Percentiles rank a stretch among this genome's conserved stretches.
Evolutionary conservation across 2,113 vertebrate genomes (phyloP).

Genomic region (Plestiodon gilberti): DNA sequence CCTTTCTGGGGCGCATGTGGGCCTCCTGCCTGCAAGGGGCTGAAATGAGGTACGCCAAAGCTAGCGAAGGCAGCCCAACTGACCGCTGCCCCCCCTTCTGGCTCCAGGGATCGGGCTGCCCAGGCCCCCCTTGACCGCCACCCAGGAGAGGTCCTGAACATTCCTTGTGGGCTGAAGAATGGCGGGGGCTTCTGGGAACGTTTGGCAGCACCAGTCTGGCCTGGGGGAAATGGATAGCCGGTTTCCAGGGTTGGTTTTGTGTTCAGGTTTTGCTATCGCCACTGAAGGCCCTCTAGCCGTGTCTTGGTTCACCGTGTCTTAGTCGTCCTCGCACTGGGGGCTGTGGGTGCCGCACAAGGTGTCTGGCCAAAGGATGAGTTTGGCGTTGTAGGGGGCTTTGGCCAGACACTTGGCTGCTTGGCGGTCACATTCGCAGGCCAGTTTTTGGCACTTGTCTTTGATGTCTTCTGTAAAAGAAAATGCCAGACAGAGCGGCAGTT

Average conservation of each 20-base stretch:
- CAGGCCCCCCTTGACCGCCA: background rate
- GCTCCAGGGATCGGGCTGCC: background rate
- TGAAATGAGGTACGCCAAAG: background rate
- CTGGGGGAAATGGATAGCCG: background rate
- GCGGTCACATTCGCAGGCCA: slow-evolving; percentile 88
- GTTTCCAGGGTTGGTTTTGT: background rate
- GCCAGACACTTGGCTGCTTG: slow-evolving; percentile 84
- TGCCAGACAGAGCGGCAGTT: slow-evolving; percentile 17
- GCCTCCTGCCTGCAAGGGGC: too few relatives aligned
- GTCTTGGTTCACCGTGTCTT: too few relatives aligned
- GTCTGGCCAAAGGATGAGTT: slow-evolving; percentile 83
- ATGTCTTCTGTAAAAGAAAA: slow-evolving; percentile 81
- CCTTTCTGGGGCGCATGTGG: too few relatives aligned
- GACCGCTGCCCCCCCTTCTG: too few relatives aligned
- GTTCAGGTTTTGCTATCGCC: background rate
- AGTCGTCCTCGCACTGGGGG: slow-evolving; percentile 74
- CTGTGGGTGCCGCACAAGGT: slow-evolving; percentile 78
- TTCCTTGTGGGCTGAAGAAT: background rate
- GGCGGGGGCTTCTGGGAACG: background rate
- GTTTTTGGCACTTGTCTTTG: slow-evolving; percentile 83
- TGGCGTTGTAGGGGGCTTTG: slow-evolving; percentile 77
- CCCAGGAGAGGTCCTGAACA: background rate
- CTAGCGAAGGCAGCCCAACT: fast-evolving
- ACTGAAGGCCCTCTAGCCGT: background rate
- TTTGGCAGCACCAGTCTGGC: background rate